Conservation (phyloP, 2,113 vertebrate genomes). For the Myrmecobius fasciatus region DNA sequence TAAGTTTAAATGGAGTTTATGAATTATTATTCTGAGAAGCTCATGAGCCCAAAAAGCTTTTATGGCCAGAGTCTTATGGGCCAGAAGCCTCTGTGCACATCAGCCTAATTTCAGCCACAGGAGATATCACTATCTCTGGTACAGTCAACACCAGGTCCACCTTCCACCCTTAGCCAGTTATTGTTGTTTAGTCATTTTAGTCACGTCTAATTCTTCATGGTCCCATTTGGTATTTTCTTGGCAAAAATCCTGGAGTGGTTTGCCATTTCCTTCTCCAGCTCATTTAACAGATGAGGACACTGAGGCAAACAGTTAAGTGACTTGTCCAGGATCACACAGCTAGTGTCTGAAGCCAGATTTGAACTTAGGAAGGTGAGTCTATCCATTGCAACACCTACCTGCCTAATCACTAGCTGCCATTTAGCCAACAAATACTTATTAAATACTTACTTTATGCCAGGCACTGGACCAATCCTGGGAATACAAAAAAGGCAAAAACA, state of each 20-base stretch:
- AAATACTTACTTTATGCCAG: neutral
- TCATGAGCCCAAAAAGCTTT: neutral
- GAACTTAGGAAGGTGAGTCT: neutral
- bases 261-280: neutral
- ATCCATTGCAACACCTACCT: neutral
- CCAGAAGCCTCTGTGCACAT: neutral
- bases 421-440: neutral
- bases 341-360: neutral
- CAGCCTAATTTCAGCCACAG: neutral
- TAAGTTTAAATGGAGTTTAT: constrained; percentile 15
- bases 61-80: neutral
- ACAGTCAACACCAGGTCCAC: neutral
- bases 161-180: neutral
- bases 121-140: neutral
- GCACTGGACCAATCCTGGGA: neutral
- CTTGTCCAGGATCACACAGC: neutral
- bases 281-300: neutral
- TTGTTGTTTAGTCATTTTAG: neutral
- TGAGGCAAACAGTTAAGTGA: neutral
- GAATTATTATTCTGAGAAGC: neutral
- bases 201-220: neutral
- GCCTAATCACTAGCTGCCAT: too few species aligned
- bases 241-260: neutral
- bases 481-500: neutral
- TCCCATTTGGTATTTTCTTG: neutral